phyloP scores from a whole-genome alignment of 2,888 invertebrate species.

The Tuberolachnus salignus region DNA sequence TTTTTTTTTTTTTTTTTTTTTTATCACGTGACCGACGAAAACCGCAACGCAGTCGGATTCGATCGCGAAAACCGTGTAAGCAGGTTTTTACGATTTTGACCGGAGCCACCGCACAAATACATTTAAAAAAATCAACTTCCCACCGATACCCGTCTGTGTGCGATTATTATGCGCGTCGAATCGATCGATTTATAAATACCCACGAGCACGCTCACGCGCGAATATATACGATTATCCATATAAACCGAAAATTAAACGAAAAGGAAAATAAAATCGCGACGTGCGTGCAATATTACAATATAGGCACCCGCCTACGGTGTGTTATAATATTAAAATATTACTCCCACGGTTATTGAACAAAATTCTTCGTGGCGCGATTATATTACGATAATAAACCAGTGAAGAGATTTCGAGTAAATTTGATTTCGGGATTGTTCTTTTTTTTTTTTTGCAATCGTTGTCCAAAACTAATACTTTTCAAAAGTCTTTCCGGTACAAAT shows the following conservation, averaged over 20 bases:
- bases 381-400: not conserved
- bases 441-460: too few species aligned
- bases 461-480: too few species aligned
- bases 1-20: too few species aligned
- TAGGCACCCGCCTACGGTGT: too few species aligned
- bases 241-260: not conserved
- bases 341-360: not conserved
- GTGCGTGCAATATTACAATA: too few species aligned
- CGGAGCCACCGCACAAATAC: not conserved
- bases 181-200: slow-evolving; percentile 20
- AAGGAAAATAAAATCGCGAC: not conserved
- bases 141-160: not conserved
- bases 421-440: too few species aligned
- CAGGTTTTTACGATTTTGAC: not conserved
- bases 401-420: too few species aligned
- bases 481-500: too few species aligned
- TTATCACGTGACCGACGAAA: not conserved
- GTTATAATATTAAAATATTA: too few species aligned
- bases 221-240: not conserved
- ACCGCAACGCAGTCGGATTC: too few species aligned
- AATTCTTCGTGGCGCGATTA: not conserved
- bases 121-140: not conserved
- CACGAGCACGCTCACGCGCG: not conserved
- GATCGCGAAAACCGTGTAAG: not conserved
- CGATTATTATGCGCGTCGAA: slow-evolving; percentile 4